Percentiles rank a stretch among this genome's conserved stretches.
Conservation (phyloP, 2,797 vertebrate genomes). For the Synaphobranchus kaupii region DNA sequence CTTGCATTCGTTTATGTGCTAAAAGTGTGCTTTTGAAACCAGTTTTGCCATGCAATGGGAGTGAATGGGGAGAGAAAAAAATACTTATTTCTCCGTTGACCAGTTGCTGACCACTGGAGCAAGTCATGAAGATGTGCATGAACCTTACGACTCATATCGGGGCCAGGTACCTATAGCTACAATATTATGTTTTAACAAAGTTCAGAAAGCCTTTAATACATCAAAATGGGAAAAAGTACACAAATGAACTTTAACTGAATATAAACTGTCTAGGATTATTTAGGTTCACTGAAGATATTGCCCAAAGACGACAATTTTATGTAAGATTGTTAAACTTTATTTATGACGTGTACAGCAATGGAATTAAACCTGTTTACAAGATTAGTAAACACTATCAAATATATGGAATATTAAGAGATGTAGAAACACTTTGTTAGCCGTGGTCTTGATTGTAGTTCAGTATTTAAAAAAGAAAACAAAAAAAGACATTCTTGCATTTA, state of each 20-base stretch:
- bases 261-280: not conserved
- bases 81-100: no score
- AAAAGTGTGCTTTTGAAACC: no score
- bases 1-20: no score
- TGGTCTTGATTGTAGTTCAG: constrained; percentile 38
- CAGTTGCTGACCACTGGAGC: no score
- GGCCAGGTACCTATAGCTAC: no score
- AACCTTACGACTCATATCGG: no score
- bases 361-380: constrained; percentile 51
- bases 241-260: not conserved
- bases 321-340: constrained; percentile 55
- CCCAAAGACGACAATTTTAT: not conserved
- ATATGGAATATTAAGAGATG: constrained; percentile 51
- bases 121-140: no score
- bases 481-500: constrained; percentile 54
- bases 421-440: constrained; percentile 34
- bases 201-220: not conserved
- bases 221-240: not conserved
- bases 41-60: no score
- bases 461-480: constrained; percentile 31
- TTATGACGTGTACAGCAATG: constrained; percentile 52
- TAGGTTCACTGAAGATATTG: not conserved
- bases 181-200: no score
- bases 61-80: no score
- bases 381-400: constrained; percentile 64